phyloP scores from a whole-genome alignment of 1,140 invertebrate genomes.

The Drosophila parvula region DNA sequence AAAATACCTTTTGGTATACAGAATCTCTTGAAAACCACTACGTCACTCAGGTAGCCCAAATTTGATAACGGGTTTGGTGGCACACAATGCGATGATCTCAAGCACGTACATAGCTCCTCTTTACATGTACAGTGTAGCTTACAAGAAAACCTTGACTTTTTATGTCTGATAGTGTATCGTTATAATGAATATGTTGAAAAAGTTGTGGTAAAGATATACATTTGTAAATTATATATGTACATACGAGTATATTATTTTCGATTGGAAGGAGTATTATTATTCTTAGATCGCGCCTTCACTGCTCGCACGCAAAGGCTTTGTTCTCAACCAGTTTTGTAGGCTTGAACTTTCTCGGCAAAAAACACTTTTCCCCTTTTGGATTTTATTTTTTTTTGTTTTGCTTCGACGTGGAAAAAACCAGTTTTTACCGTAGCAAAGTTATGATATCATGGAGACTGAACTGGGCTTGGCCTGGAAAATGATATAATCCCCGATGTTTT shows the following conservation, averaged over 20 bases:
- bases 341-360: constrained; percentile 41
- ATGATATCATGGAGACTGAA: constrained; percentile 60
- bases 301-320: not conserved
- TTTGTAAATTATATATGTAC: too few species aligned
- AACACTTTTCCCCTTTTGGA: constrained; percentile 5
- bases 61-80: constrained; percentile 68
- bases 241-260: too few species aligned
- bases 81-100: constrained; percentile 54
- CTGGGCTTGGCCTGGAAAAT: constrained; percentile 27
- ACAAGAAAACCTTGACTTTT: too few species aligned
- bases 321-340: constrained; percentile 53
- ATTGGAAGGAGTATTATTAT: too few species aligned
- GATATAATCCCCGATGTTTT: constrained; percentile 25
- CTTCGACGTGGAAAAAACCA: constrained; percentile 25
- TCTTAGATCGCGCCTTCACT: not conserved
- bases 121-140: constrained; percentile 1
- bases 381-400: not conserved
- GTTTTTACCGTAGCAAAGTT: constrained; percentile 44
- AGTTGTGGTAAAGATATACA: too few species aligned
- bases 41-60: constrained; percentile 47
- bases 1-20: constrained; percentile 25
- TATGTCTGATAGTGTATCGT: too few species aligned
- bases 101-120: constrained; percentile 7
- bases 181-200: too few species aligned
- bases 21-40: constrained; percentile 24